Conservation (phyloP, 2,113 vertebrate species). For the Antennarius striatus region DNA sequence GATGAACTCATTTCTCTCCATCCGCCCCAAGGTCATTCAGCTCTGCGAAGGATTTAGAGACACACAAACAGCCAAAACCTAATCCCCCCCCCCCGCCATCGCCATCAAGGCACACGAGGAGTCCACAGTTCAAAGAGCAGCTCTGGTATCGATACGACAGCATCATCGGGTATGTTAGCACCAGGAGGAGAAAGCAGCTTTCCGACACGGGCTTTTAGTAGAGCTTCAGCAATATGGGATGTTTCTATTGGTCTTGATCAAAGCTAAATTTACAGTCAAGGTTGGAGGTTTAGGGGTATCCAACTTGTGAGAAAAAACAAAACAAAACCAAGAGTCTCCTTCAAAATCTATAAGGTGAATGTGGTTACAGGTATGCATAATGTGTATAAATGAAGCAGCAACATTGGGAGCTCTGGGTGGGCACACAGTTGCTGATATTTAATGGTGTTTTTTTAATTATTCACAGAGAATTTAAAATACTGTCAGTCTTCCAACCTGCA, state of each 20-base stretch:
- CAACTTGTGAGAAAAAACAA: neutral
- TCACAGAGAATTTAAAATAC: neutral
- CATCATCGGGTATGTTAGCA: slow-evolving; percentile 34
- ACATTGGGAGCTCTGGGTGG: slow-evolving; percentile 12
- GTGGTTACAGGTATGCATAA: slow-evolving; percentile 15
- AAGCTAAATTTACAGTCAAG: slow-evolving; percentile 14
- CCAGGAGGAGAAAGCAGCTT: slow-evolving; percentile 21
- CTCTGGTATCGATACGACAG: slow-evolving; percentile 31
- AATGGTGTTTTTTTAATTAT: slow-evolving; percentile 21
- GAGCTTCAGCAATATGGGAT: slow-evolving; percentile 11
- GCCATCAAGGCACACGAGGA: slow-evolving; percentile 21
- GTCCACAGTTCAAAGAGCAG: slow-evolving; percentile 36
- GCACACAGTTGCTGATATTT: neutral
- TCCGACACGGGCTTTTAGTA: slow-evolving; percentile 7
- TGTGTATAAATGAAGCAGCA: slow-evolving; percentile 16
- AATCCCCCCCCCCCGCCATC: slow-evolving; percentile 44
- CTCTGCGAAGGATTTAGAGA: slow-evolving; percentile 63
- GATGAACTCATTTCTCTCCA: slow-evolving; percentile 63
- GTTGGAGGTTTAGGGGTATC: slow-evolving; percentile 2
- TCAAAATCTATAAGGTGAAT: slow-evolving; percentile 38
- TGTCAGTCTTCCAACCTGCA: slow-evolving; percentile 1
- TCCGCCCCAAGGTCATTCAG: slow-evolving; percentile 45
- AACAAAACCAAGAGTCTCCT: slow-evolving; percentile 14
- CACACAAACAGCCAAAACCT: slow-evolving; percentile 48
- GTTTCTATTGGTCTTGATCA: slow-evolving; percentile 32